Percentiles rank a stretch among this genome's conserved stretches.
These are phyloP conservation scores for Eurois occulta DNA, from an alignment of 2,888 invertebrate genomes.

Conservation along the genomic window DNA sequence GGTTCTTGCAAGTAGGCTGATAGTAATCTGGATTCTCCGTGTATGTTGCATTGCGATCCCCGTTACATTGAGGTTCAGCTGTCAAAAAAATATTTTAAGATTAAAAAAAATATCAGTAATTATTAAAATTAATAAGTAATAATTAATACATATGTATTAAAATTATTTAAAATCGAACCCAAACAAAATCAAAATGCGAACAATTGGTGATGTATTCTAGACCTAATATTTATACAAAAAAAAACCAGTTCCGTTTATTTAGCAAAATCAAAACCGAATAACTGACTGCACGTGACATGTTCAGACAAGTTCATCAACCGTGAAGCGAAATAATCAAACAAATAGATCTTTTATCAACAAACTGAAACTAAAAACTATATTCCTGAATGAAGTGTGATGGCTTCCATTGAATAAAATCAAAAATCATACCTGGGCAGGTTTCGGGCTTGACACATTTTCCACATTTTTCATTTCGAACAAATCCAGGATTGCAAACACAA, in stretches of 20 bases:
- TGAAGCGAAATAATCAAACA: not conserved
- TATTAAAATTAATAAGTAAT: no score
- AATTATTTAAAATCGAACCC: not conserved
- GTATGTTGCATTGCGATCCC: conserved; percentile 33
- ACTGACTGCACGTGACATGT: not conserved
- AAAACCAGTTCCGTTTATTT: not conserved
- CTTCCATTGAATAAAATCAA: not conserved
- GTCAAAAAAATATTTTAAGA: not conserved
- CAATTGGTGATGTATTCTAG: not conserved
- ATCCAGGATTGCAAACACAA: conserved; percentile 16
- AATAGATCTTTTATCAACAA: no score
- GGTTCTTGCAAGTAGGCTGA: conserved; percentile 15
- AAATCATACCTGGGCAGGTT: conserved; percentile 20
- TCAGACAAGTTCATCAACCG: not conserved
- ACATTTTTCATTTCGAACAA: not conserved
- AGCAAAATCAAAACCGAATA: not conserved
- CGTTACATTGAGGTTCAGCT: conserved; percentile 28
- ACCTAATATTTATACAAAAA: not conserved
- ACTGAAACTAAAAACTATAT: not conserved
- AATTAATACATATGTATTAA: no score
- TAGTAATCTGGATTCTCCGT: not conserved
- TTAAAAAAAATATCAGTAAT: no score
- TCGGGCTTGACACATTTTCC: conserved; percentile 27
- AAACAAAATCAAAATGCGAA: not conserved
- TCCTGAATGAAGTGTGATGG: not conserved